Conservation (phyloP, 2,113 vertebrate genomes). For the Spizaetus ornatus region DNA sequence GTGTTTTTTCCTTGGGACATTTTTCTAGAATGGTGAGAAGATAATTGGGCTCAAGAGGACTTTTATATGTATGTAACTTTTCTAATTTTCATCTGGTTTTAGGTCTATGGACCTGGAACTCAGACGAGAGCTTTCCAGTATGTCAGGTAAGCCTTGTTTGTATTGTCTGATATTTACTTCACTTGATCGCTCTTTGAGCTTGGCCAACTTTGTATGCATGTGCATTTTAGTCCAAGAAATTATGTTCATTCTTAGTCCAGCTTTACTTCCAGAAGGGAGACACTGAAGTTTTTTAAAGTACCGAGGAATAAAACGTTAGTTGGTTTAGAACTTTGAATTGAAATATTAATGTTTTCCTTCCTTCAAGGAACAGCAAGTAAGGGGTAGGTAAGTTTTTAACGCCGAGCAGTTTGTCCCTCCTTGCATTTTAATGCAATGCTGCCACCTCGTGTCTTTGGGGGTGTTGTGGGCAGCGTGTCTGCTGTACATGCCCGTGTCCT, state of each 20-base stretch:
- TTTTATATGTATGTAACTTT: not conserved
- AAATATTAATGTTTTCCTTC: not conserved
- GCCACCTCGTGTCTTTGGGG: slow-evolving; percentile 60
- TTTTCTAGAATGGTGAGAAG: not conserved
- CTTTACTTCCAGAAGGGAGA: not conserved
- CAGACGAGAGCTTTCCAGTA: slow-evolving; percentile 98
- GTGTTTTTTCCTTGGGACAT: not conserved
- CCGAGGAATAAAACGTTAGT: not conserved
- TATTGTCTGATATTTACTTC: not conserved
- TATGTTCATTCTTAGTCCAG: not conserved
- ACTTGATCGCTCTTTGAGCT: not conserved
- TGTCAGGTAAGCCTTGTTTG: slow-evolving; percentile 83
- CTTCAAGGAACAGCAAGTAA: not conserved
- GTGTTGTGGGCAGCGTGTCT: not conserved
- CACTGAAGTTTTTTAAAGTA: not conserved
- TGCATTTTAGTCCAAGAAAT: not conserved
- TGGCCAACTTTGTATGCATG: not conserved
- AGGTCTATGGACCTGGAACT: slow-evolving; percentile 95
- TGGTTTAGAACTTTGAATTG: not conserved
- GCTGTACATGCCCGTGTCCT: accelerated
- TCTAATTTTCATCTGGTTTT: not conserved
- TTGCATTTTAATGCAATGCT: not conserved
- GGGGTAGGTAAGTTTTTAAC: not conserved
- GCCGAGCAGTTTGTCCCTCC: not conserved
- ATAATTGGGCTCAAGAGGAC: not conserved